These are phyloP conservation scores for Luscinia megarhynchos DNA, from an alignment of 2,797 vertebrate genomes.

Conservation along the genomic window DNA sequence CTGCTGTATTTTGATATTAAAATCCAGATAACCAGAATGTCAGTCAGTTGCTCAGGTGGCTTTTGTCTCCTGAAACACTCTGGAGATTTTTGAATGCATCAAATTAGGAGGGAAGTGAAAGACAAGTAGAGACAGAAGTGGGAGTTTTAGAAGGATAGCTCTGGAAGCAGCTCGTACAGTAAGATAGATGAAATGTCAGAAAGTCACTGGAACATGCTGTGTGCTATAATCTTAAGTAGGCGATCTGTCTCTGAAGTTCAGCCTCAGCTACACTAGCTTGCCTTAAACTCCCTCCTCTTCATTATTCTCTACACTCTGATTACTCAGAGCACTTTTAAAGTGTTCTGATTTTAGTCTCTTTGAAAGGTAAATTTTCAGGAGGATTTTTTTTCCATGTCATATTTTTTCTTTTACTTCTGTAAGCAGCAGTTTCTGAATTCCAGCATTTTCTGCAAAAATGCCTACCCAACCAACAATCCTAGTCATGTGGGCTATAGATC, in stretches of 20 bases:
- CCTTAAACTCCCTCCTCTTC: constrained; percentile 43
- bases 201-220: constrained; percentile 64
- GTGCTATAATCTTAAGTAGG: constrained; percentile 56
- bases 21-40: neutral
- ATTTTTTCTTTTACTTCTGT: neutral
- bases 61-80: constrained; percentile 33
- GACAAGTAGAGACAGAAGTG: constrained; percentile 48
- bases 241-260: constrained; percentile 61
- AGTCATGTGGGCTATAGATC: neutral
- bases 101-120: constrained; percentile 25
- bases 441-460: neutral
- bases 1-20: neutral
- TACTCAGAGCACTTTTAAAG: constrained; percentile 33
- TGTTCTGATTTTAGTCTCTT: constrained; percentile 25
- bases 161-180: constrained; percentile 41
- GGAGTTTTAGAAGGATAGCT: constrained; percentile 41
- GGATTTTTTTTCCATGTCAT: neutral
- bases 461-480: neutral
- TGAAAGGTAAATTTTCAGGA: constrained; percentile 18
- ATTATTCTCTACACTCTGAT: constrained; percentile 46
- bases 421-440: neutral
- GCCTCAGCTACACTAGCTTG: constrained; percentile 9
- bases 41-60: constrained; percentile 3
- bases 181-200: constrained; percentile 60
- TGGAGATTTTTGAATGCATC: constrained; percentile 7